A percentile compares a stretch with the other conserved stretches of the same genome.
Conservation (phyloP, 2,888 invertebrate genomes). For the Scotopteryx bipunctaria region DNA sequence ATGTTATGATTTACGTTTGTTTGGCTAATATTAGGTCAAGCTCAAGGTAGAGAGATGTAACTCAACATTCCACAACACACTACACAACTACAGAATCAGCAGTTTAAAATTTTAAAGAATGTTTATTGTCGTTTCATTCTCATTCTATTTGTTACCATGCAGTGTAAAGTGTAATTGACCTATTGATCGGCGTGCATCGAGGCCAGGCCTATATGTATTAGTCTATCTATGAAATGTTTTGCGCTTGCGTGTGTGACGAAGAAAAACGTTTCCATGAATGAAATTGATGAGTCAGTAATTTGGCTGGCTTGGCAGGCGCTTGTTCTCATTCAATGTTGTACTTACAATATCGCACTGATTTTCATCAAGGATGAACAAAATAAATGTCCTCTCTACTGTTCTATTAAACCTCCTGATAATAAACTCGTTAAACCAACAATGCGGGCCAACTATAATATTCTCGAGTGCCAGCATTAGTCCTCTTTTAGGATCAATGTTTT, state of each 20-base stretch:
- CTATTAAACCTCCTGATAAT: slow-evolving; percentile 31
- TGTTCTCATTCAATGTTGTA: slow-evolving; percentile 56
- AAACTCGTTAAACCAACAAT: slow-evolving; percentile 26
- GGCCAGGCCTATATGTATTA: slow-evolving; percentile 27
- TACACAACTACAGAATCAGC: too few relatives aligned
- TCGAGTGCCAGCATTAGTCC: slow-evolving; percentile 20
- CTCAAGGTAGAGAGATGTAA: slow-evolving; percentile 50
- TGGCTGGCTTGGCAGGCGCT: slow-evolving; percentile 54
- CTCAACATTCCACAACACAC: too few relatives aligned
- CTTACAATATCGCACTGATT: slow-evolving; percentile 40
- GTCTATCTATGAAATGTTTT: slow-evolving; percentile 28
- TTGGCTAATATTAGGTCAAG: slow-evolving; percentile 55
- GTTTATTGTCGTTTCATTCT: background rate
- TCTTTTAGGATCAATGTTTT: slow-evolving; percentile 42
- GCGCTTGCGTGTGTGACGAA: slow-evolving; percentile 35
- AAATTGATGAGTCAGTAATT: slow-evolving; percentile 67
- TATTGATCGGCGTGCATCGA: slow-evolving; percentile 37
- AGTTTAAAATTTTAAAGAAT: background rate
- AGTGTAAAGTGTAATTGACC: slow-evolving; percentile 29
- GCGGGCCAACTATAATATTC: slow-evolving; percentile 28
- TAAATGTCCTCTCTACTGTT: slow-evolving; percentile 41
- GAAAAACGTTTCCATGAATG: slow-evolving; percentile 61
- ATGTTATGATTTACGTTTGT: slow-evolving; percentile 41
- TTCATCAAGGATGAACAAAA: slow-evolving; percentile 49
- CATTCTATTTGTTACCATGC: slow-evolving; percentile 23